Evolutionary conservation across 2,888 invertebrate genomes (phyloP), one percentile per base, ranked within the genome.

Genomic region (Rhagium mordax): DNA sequence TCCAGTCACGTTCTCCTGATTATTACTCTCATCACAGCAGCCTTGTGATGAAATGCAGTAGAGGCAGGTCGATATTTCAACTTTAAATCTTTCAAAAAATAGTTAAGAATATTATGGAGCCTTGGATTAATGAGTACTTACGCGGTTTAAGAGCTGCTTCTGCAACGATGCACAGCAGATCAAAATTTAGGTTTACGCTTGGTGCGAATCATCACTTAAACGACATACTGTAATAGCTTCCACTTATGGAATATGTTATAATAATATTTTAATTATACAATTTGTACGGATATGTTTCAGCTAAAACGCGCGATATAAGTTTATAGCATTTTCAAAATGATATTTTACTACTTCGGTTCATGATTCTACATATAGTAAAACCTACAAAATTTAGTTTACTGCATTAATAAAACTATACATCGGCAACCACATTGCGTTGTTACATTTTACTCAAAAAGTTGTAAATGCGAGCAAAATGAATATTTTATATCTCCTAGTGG

Each of bases 391-490:
- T 48, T 24, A 27, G 64, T 49, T 53, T 65, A 65, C 65, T 53
- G 8, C 65, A 65, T 65, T 64, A 65, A 65, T 65, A 65, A 65
- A 65, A 65, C 53, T 33, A 15, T 27, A 53, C 27, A 53, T 65
- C 55, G 16, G 18, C 49, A 29, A 53, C 53, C n/a, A 8, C 53
- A 20, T 18, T 10, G 27, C 27, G 7, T 53, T 29, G 33, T 15
- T 53, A 65, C 65, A 65, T 49, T 65, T 53, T 65, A 53, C 55
- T 33, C 65, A 65, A 65, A 65, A 53, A 53, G 65, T 65, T 33
- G 20, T 33, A 53, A 53, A 65, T 53, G 55, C 20, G 18, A 29
- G 53, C 20, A 15, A 18, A 33, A 65, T 53, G 55, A 51, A 29
- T 65, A 65, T 33, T 53, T 65, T 53, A 65, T 53, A 65, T 18